Base-by-base conservation (phyloP, 2,797 vertebrate species). In the Schizopygopsis pylzovi region DNA sequence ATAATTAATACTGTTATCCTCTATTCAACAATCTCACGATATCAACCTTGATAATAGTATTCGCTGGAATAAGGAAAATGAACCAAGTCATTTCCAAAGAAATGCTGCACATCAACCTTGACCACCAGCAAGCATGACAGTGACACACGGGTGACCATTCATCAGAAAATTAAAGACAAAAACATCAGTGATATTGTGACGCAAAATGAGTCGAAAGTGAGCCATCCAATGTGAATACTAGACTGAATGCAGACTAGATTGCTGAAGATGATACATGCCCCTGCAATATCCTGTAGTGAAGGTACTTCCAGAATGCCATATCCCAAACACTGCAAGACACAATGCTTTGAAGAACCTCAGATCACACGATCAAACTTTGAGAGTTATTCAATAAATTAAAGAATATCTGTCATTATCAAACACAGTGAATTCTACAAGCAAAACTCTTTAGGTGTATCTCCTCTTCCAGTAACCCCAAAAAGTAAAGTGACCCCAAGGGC, bases 11-110 rank as follows among this genome's bases (percentile, higher is more conserved):
- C 18, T 6, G 28, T 76, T 39, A 56, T 37, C 0, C 20, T 22
- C 33, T 12, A 8, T 56, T 22, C 20, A 56, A n/a, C 33, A 39
- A n/a, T 56, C 18, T 39, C 1, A 39, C 5, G 8, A 54, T 12
- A 76, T 54, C 28, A 76, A 37, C 5, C 15, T 37, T 52, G 28
- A 33, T 33, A 33, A 22, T 18, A 75, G 4, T 11, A 20, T 22
- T 76, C 33, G 15, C 33, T 77, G 49, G 75, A 77, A 39, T 15
- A 77, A 8, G 1, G 20, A 4, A 56, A 77, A 56, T 39, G 0
- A 54, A n/a, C n/a, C n/a, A n/a, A n/a, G n/a, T 20, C 16, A 56
- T 77, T 77, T 77, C 75, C 28, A 77, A 77, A 33, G 22, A 77
- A 77, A 39, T 33, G 49, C 18, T 56, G 18, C 33, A 56, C 20